Base-by-base conservation (phyloP, 2,888 invertebrate genomes). In the Hirtodrosophila confusa region DNA sequence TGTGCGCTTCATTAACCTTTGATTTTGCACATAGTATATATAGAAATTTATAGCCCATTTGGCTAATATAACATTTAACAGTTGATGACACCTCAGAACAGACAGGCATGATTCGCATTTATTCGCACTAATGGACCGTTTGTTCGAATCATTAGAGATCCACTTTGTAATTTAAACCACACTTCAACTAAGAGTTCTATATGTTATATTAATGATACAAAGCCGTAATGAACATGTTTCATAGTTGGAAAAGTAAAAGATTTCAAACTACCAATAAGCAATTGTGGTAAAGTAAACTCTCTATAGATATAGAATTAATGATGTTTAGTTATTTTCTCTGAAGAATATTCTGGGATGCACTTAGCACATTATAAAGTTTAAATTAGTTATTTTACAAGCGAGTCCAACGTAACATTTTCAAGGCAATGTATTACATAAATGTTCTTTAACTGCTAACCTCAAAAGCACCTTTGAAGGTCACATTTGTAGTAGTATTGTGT, bases 1-100 rank as follows among this genome's bases (percentile, higher is more conserved):
- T 43, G 17, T 11, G 12, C 33, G 40, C 56, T 74, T 68, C 41
- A 78, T 75, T 75, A 74, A 75, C 55, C 75, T 75, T 75, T 78
- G 44, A 31, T 48, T 61, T 47, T 17, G 17, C 17, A 17, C 17
- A 2, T 17, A 17, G 17, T 17, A 9, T 27, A 8, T 12, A 11
- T 50, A 45, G 23, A 12, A 23, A 51, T 31, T 27, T 17, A 55
- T 43, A 24, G 29, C 39, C 51, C 10, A 35, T 40, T 24, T 45
- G 47, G 33, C 31, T 35, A 33, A 47, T 39, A 69, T 35, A 8
- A 29, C 40, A 40, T 24, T 48, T 37, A 23, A 51, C 39, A 10
- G 35, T 24, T 50, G 41, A 47, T 62, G 51, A 53, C 44, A 51
- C 12, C 44, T 29, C 11, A 36, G 44, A 41, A 39, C 44, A 31